Evolutionary conservation across 1,140 invertebrate species (phyloP).

Genomic region (Parapsyche elsis): DNA sequence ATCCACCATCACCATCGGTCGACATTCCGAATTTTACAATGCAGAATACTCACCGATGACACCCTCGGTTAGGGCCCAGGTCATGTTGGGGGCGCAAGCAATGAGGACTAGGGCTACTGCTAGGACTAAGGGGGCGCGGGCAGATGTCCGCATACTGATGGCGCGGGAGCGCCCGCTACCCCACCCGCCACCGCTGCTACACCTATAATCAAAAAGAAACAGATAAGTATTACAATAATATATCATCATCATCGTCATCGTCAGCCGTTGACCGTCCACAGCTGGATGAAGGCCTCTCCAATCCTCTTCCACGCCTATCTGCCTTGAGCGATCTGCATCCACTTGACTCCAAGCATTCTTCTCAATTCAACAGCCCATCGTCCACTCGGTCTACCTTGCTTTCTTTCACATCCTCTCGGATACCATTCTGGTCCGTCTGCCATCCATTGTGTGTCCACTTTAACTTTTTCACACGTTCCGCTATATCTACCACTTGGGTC

Average conservation of each 20-base stretch:
- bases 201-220: conserved; percentile 22
- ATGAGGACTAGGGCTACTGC: conserved; percentile 21
- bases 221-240: neutral
- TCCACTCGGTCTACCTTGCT: no score
- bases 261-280: no score
- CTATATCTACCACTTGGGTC: no score
- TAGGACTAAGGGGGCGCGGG: conserved; percentile 31
- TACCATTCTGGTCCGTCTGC: no score
- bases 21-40: conserved; percentile 30
- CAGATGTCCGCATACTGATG: conserved; percentile 28
- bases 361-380: no score
- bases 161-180: conserved; percentile 28
- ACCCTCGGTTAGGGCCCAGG: neutral
- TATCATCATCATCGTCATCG: neutral
- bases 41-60: conserved; percentile 3
- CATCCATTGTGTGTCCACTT: no score
- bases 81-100: neutral
- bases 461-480: no score
- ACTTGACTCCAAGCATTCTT: no score
- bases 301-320: no score
- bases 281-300: no score
- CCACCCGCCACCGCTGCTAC: conserved; percentile 17
- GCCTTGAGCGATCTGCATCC: no score
- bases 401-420: no score
- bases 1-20: conserved; percentile 19